These are phyloP conservation scores for Lordiphosa fenestrarum DNA, from an alignment of 2,888 invertebrate species.

Conservation along the genomic window DNA sequence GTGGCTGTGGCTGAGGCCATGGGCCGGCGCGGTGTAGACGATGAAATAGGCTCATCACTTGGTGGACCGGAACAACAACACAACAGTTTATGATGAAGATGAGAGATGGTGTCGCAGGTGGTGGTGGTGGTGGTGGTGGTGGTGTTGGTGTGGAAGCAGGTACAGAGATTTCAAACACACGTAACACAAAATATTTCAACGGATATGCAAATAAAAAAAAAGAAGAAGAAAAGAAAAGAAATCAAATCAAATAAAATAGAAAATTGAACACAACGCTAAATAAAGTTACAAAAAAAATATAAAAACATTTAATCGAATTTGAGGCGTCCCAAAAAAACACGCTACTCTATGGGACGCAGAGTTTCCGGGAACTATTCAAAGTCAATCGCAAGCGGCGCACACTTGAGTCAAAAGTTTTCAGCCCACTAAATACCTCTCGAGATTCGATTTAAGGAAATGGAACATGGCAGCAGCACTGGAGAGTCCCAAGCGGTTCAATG, in stretches of 20 bases:
- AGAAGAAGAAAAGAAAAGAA: conserved; percentile 33
- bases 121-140: conserved; percentile 33
- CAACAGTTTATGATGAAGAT: conserved; percentile 25
- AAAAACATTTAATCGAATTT: conserved; percentile 19
- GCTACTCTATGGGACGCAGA: conserved; percentile 51
- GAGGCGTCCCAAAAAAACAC: conserved; percentile 36
- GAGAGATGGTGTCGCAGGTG: conserved; percentile 41
- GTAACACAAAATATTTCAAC: conserved; percentile 59
- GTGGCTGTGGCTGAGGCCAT: conserved; percentile 46
- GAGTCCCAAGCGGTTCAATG: conserved; percentile 85
- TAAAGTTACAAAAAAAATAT: conserved; percentile 3
- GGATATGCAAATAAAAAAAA: conserved; percentile 67
- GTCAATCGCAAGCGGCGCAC: conserved; percentile 64
- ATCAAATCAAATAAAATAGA: conserved; percentile 30
- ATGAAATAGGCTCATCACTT: conserved; percentile 65
- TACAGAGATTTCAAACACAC: conserved; percentile 65
- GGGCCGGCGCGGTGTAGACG: conserved; percentile 72
- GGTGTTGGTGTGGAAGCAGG: conserved; percentile 55
- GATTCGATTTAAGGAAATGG: conserved; percentile 78
- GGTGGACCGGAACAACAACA: conserved; percentile 26
- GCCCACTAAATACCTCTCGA: conserved; percentile 74
- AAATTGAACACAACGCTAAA: conserved; percentile 40
- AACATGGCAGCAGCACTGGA: conserved; percentile 83
- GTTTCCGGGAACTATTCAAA: conserved; percentile 35
- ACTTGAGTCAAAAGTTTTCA: conserved; percentile 24